These are phyloP conservation scores for Scolopax mira DNA, from an alignment of 2,113 vertebrate species.

Conservation along the genomic window DNA sequence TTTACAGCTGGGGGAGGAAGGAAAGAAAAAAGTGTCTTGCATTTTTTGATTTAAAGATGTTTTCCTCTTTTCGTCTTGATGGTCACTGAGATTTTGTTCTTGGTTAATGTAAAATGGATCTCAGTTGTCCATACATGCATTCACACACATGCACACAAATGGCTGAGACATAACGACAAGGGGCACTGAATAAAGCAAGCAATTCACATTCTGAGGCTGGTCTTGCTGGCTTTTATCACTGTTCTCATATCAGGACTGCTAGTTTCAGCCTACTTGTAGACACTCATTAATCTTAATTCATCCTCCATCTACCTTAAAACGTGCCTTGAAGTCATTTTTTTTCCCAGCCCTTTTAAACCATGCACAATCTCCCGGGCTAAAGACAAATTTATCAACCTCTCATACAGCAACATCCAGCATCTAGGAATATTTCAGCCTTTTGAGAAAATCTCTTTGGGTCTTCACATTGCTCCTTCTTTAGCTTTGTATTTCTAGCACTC, in stretches of 20 bases:
- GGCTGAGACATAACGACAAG: background rate
- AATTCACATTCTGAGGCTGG: slow-evolving; percentile 54
- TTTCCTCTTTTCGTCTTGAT: background rate
- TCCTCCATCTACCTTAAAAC: slow-evolving; percentile 56
- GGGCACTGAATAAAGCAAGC: background rate
- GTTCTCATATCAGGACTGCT: slow-evolving; percentile 34
- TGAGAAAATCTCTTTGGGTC: background rate
- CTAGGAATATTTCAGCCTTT: slow-evolving; percentile 26
- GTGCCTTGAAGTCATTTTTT: slow-evolving; percentile 51
- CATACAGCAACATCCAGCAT: slow-evolving; percentile 19
- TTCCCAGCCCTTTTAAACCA: slow-evolving; percentile 41
- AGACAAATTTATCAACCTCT: slow-evolving; percentile 58
- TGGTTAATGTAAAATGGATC: background rate
- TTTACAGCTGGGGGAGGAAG: background rate
- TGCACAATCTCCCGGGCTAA: slow-evolving; percentile 41
- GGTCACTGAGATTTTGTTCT: background rate
- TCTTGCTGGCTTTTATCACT: slow-evolving; percentile 48
- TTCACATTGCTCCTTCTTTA: background rate
- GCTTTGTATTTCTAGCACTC: background rate
- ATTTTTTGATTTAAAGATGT: background rate
- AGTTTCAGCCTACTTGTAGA: slow-evolving; percentile 47
- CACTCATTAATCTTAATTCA: slow-evolving; percentile 71
- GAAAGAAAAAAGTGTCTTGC: background rate
- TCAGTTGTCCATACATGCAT: background rate
- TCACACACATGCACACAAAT: background rate